A percentile compares a stretch with the other conserved stretches of the same genome.
phyloP scores from a whole-genome alignment of 2,113 vertebrate species.

The Tragelaphus strepsiceros region DNA sequence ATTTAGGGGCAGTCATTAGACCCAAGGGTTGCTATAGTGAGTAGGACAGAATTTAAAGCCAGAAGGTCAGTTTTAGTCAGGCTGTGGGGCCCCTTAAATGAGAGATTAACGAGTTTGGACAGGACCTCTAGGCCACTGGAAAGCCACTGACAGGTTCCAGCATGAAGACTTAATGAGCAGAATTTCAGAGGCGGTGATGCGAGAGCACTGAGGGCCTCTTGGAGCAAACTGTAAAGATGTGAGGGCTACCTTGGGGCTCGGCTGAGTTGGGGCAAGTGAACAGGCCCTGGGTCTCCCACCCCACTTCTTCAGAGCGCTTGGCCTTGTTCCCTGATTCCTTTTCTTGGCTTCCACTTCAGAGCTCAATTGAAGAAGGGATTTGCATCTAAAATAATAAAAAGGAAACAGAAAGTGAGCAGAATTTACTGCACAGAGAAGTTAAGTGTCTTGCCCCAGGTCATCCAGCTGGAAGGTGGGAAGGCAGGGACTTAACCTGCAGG shows the following conservation, averaged over 20 bases:
- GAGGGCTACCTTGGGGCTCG: background rate
- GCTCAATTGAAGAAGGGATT: background rate
- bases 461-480: background rate
- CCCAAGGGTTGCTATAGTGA: background rate
- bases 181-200: background rate
- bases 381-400: background rate
- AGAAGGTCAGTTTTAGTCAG: background rate
- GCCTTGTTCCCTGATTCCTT: background rate
- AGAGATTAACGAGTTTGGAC: background rate
- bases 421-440: background rate
- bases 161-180: background rate
- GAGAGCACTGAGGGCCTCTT: background rate
- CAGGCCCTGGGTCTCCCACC: too few relatives aligned
- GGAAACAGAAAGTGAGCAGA: background rate
- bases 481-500: background rate
- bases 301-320: background rate
- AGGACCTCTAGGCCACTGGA: background rate
- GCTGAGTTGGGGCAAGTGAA: accelerated
- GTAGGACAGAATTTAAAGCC: background rate
- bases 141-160: background rate
- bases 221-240: background rate
- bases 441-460: background rate
- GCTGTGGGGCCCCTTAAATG: background rate
- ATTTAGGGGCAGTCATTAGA: background rate
- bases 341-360: background rate